These are phyloP conservation scores for Eucriotettix oculatus DNA, from an alignment of 2,888 invertebrate genomes.

Conservation along the genomic window DNA sequence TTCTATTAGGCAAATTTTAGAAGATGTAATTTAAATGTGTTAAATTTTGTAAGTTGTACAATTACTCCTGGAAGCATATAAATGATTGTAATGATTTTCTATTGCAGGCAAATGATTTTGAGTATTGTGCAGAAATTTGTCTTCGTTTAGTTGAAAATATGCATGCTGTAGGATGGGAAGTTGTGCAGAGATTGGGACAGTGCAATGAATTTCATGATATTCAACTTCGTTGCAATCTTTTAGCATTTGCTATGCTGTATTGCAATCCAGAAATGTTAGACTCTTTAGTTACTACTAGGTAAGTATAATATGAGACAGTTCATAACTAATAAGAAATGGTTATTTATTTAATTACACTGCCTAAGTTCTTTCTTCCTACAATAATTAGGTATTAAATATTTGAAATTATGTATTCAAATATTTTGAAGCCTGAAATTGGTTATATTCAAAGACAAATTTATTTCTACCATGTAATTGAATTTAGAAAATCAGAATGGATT, in stretches of 20 bases:
- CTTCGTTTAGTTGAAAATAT: conserved; percentile 29
- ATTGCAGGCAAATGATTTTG: conserved; percentile 26
- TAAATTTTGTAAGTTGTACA: too few species aligned
- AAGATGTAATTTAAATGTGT: too few species aligned
- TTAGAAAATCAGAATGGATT: too few species aligned
- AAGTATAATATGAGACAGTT: not conserved
- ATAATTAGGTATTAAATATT: too few species aligned
- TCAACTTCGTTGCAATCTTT: conserved; percentile 19
- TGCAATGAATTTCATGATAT: conserved; percentile 29
- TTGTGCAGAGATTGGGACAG: conserved; percentile 32
- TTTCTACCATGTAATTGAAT: too few species aligned
- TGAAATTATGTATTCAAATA: too few species aligned
- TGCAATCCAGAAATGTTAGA: conserved; percentile 27
- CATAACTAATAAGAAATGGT: too few species aligned
- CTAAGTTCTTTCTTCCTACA: too few species aligned
- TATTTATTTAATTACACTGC: too few species aligned
- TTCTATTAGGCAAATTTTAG: too few species aligned
- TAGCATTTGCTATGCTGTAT: conserved; percentile 29
- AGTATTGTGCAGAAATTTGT: conserved; percentile 29
- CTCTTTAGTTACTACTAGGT: conserved; percentile 18
- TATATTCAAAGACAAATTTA: too few species aligned
- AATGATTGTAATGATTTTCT: not conserved
- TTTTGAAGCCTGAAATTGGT: too few species aligned
- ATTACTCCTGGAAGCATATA: not conserved
- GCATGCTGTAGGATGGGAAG: conserved; percentile 34